These are phyloP conservation scores for human (Homo sapiens) DNA, from an alignment of 2,113 vertebrate species.

Conservation along the genomic window DNA sequence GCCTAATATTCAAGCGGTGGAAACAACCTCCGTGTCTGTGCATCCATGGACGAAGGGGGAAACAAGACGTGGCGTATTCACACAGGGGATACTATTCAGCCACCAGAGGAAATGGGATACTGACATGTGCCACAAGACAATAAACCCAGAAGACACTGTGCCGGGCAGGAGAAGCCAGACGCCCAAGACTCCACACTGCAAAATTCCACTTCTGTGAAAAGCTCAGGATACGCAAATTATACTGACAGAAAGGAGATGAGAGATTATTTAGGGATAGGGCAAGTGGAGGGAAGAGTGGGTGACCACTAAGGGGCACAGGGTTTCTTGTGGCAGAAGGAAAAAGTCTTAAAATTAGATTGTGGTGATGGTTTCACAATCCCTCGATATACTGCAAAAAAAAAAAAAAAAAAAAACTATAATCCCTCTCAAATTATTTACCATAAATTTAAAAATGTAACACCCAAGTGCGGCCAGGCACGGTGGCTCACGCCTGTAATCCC, in stretches of 20 bases:
- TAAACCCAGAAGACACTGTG: too few relatives aligned
- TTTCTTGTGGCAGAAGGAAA: not conserved
- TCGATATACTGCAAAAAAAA: not conserved
- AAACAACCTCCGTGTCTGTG: too few relatives aligned
- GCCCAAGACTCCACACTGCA: rapidly evolving
- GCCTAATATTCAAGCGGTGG: not conserved
- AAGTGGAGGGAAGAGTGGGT: too few relatives aligned
- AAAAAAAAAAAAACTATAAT: not conserved
- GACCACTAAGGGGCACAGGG: not conserved
- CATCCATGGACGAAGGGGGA: not conserved
- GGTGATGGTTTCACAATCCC: not conserved
- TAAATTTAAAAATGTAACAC: not conserved
- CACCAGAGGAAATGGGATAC: not conserved
- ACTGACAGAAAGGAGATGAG: not conserved
- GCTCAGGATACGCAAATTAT: not conserved
- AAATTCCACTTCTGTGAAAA: not conserved
- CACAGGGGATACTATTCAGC: not conserved
- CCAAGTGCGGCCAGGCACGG: too few relatives aligned
- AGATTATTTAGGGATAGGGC: not conserved
- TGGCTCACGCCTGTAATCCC: too few relatives aligned
- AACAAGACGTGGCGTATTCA: not conserved
- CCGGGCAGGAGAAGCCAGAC: rapidly evolving
- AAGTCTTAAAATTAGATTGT: not conserved
- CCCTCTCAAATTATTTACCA: not conserved
- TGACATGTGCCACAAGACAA: too few relatives aligned